These are phyloP conservation scores for Alces alces DNA, from an alignment of 2,113 vertebrate genomes.

Conservation along the genomic window DNA sequence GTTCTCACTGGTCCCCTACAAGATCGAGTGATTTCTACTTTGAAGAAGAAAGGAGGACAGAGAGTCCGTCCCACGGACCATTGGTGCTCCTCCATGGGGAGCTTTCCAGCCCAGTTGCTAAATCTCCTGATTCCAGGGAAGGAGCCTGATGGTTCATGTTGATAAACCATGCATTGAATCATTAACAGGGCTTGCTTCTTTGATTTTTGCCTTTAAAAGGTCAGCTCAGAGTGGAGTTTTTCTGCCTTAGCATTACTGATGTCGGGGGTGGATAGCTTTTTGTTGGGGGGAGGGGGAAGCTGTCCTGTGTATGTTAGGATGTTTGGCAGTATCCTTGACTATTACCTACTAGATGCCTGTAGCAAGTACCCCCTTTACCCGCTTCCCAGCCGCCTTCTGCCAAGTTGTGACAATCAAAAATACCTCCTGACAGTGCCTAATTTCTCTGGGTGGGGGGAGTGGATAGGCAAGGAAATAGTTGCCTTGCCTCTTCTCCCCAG, in stretches of 20 bases:
- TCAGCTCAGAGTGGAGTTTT: background rate
- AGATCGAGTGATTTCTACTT: background rate
- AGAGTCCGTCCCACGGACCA: accelerated
- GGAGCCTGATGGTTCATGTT: background rate
- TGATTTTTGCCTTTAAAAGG: background rate
- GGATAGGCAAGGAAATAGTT: background rate
- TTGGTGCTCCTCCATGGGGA: background rate
- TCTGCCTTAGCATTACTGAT: background rate
- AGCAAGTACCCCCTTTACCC: background rate
- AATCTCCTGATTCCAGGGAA: background rate
- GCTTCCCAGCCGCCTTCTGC: background rate
- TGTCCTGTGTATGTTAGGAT: background rate
- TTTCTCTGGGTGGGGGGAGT: background rate
- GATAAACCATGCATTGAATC: background rate
- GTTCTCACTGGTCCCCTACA: background rate
- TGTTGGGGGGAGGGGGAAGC: accelerated
- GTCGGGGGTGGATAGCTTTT: background rate
- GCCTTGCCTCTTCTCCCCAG: background rate
- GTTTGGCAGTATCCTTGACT: background rate
- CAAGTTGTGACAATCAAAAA: background rate
- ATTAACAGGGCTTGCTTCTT: background rate
- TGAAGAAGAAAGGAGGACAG: background rate
- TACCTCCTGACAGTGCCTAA: background rate
- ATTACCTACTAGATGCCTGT: background rate
- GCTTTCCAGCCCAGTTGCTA: background rate